Percentiles rank a stretch among this genome's conserved stretches.
Conservation (phyloP, 1,140 invertebrate species). For the Calycopis cecrops region DNA sequence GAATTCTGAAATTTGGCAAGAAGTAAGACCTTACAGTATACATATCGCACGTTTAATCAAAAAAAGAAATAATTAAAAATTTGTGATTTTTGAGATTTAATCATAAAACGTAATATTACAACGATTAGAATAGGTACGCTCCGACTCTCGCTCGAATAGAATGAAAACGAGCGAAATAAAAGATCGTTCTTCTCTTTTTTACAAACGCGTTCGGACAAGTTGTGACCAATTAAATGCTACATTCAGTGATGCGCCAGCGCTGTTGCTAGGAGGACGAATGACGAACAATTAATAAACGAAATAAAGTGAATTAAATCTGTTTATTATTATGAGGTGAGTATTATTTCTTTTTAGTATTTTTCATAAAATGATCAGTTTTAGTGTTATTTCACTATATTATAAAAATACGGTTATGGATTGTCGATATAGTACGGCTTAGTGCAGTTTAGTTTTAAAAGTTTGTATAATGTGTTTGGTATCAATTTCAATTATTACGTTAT, state of each 20-base stretch:
- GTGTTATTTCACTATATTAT: slow-evolving; percentile 12
- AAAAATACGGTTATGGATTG: slow-evolving; percentile 4
- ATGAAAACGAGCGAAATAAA: slow-evolving; percentile 9
- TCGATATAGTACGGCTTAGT: slow-evolving; percentile 6
- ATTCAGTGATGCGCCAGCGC: slow-evolving; percentile 10
- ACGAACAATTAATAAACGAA: slow-evolving; percentile 6
- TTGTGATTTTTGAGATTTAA: slow-evolving; percentile 10
- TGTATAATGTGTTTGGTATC: slow-evolving; percentile 8
- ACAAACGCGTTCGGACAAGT: slow-evolving; percentile 10
- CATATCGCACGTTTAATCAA: no score
- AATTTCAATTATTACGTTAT: slow-evolving; percentile 13
- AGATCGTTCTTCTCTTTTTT: slow-evolving; percentile 3
- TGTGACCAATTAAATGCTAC: slow-evolving; percentile 3
- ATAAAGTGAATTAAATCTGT: slow-evolving; percentile 10
- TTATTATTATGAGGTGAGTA: slow-evolving; percentile 9
- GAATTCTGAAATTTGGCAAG: no score
- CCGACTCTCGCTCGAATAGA: slow-evolving; percentile 3
- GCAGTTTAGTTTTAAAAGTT: slow-evolving; percentile 12
- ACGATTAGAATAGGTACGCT: slow-evolving; percentile 11
- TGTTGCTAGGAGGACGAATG: slow-evolving; percentile 7
- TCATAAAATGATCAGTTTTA: slow-evolving; percentile 11
- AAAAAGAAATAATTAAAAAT: slow-evolving; percentile 10
- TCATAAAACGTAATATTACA: slow-evolving; percentile 9
- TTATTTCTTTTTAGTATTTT: slow-evolving; percentile 10
- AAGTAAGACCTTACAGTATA: no score